Evolutionary conservation across 2,888 invertebrate genomes (phyloP), one percentile per base, ranked within the genome.

Genomic region (Pandemis heparana): DNA sequence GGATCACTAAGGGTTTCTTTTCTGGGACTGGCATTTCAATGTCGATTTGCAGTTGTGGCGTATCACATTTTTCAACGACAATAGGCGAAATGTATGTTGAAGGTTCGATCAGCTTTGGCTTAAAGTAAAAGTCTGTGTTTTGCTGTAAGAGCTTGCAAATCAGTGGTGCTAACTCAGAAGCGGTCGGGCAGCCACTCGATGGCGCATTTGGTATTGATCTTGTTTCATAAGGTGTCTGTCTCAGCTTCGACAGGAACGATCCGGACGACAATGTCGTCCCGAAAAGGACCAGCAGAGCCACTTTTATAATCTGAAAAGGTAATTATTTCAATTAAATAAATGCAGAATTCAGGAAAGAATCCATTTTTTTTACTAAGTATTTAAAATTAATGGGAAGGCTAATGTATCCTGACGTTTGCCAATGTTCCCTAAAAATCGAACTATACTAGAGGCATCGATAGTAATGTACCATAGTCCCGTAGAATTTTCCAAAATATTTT

Each of bases 1-100:
- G 77, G 10, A 78, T 72, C 3, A 76, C 72, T 53, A 71, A 9
- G 43, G 76, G 75, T 48, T 71, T 62, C n/a, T 59, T 51, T 41
- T 76, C 46, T n/a, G 74, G 56, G 51, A 73, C 10, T 46, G 75
- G 76, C 8, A 75, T 23, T 46, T 77, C 72, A 1, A 72, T 62
- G 48, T 73, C 68, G 56, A 72, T 53, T 66, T 63, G 46, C 23
- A 74, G 6, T 41, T 74, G 39, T 16, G 73, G 69, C 8, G 46
- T 65, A 23, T 74, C 70, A 23, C 70, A 71, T 62, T 70, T 66
- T 61, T 74, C 61, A 4, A 74, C 53, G 6, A 66, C 38, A 5
- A 70, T 39, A 9, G 70, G 71, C 2, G 70, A 66, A 43, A 70
- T 68, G 53, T 66, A 66, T 14, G 70, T 70, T 12, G 70, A 53